phyloP scores from a whole-genome alignment of 2,797 vertebrate species.

The Streptopelia turtur region DNA sequence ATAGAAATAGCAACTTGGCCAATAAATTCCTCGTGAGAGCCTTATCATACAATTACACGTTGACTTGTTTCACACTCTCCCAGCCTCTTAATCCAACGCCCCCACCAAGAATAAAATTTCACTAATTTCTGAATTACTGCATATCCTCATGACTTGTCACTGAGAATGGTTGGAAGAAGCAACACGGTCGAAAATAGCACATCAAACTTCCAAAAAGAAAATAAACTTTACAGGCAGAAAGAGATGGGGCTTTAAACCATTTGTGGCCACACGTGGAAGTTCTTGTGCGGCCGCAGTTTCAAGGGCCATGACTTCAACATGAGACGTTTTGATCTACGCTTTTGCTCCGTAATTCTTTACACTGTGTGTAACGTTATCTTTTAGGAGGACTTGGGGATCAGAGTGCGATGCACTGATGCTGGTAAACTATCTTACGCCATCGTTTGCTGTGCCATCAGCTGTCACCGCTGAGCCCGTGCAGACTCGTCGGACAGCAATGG shows the following conservation, averaged over 20 bases:
- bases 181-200: constrained; percentile 65
- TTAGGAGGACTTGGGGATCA: background rate
- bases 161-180: constrained; percentile 76
- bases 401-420: background rate
- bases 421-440: background rate
- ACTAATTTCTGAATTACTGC: constrained; percentile 89
- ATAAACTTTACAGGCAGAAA: constrained; percentile 44
- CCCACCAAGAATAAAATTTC: constrained; percentile 92
- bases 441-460: background rate
- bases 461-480: background rate
- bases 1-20: constrained; percentile 99
- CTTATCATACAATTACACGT: constrained; percentile 99
- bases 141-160: constrained; percentile 82
- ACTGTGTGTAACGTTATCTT: background rate
- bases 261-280: background rate
- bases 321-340: background rate
- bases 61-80: constrained; percentile 99
- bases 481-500: background rate
- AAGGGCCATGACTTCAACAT: background rate
- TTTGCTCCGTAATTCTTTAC: background rate
- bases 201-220: constrained; percentile 62
- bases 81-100: constrained; percentile 98
- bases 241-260: background rate
- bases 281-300: background rate
- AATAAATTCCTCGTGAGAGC: constrained; percentile 99